Base-by-base conservation (phyloP, 2,797 vertebrate species). In the Brachyrhaphis roseni region DNA sequence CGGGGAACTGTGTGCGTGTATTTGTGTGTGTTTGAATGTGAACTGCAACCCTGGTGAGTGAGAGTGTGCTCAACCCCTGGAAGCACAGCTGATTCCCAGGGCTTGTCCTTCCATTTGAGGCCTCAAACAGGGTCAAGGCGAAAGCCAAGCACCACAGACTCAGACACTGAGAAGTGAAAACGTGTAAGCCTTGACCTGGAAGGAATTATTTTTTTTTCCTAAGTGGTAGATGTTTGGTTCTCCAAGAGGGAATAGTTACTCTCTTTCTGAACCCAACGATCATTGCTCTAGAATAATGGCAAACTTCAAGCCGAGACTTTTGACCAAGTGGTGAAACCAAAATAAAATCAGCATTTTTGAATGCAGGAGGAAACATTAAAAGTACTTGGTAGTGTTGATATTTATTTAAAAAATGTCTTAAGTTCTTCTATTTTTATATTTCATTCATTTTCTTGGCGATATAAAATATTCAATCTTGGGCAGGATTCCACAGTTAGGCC, bases 31-130 rank as follows among this genome's bases (percentile, higher is more conserved):
- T 77, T 73, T 76, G 80, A 71, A 77, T 73, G 78, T 79, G 84
- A 72, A 74, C 51, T 78, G 64, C 68, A 82, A 75, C 81, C 64
- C 47, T 46, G 49, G 75, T 78, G 82, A 83, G 87, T 66, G 80
- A 80, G 57, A 59, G 72, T 87, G 78, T 80, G 84, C 72, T 82
- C 86, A 81, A 74, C 74, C 70, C 49, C 76, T 78, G 83, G 88
- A 84, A 79, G 86, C 91, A 90, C 91, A 91, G 92, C 91, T 92
- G 90, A 93, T 92, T 94, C 93, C 93, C 92, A 93, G 92, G 87
- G 89, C 91, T 90, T 88, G 87, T 90, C 82, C 88, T 70, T 92
- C 93, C 92, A 94, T 94, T 94, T 94, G 92, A 91, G 87, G 89
- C 90, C 87, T 90, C 75, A 82, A 86, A 90, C 76, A 16, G 89